These are phyloP conservation scores for Telenomus remus DNA, from an alignment of 1,140 invertebrate genomes.

Conservation along the genomic window DNA sequence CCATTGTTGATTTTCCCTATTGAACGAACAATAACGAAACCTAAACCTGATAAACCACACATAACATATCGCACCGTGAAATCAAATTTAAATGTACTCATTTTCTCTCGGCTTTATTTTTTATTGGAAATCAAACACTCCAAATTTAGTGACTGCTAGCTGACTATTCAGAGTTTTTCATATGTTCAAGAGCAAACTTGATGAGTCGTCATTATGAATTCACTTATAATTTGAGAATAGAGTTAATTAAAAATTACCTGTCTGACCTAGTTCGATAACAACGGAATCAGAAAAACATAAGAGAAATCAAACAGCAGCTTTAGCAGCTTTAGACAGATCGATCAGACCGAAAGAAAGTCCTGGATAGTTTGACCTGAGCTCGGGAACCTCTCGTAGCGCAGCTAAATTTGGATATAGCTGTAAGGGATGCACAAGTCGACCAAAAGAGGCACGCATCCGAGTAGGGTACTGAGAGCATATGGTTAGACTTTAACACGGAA, in stretches of 20 bases:
- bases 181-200: no score
- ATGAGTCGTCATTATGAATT: no score
- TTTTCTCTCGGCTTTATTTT: background rate
- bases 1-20: background rate
- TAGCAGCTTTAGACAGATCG: constrained; percentile 17
- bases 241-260: no score
- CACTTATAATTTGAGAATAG: no score
- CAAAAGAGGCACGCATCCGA: constrained; percentile 21
- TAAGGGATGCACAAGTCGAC: constrained; percentile 51
- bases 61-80: constrained; percentile 12
- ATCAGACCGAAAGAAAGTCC: constrained; percentile 35
- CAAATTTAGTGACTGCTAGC: background rate
- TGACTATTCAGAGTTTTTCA: no score
- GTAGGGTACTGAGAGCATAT: constrained; percentile 65
- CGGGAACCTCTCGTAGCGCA: constrained; percentile 46
- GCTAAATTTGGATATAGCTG: constrained; percentile 61
- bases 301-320: no score
- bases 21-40: background rate
- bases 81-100: background rate
- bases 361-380: constrained; percentile 33
- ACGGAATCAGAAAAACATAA: no score
- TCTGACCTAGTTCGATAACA: no score
- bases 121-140: no score
- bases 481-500: constrained; percentile 71
- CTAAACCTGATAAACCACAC: constrained; percentile 5